phyloP scores from a whole-genome alignment of 2,113 vertebrate genomes.

The Psilopogon haemacephalus region DNA sequence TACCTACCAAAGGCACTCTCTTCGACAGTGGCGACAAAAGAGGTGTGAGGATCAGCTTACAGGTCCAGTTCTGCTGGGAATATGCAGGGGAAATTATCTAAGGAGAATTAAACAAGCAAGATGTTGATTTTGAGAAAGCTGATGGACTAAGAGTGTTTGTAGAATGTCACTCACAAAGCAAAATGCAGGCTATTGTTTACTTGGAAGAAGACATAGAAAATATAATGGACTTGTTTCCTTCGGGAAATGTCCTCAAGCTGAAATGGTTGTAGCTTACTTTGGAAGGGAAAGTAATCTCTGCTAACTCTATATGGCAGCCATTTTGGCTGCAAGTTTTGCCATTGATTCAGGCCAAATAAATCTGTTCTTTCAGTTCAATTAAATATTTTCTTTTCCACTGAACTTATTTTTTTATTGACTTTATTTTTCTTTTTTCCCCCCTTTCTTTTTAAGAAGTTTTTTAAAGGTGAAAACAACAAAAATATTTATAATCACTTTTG shows the following conservation, averaged over 20 bases:
- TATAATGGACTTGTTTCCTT: neutral
- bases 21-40: neutral
- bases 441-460: no score
- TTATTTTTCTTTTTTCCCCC: neutral
- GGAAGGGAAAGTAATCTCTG: neutral
- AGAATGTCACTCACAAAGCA: neutral
- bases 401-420: neutral
- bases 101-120: neutral
- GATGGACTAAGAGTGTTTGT: neutral
- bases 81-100: neutral
- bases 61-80: neutral
- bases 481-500: neutral
- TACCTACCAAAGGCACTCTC: neutral
- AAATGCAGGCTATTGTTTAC: neutral
- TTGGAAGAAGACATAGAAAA: neutral
- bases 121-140: neutral
- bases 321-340: neutral
- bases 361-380: neutral
- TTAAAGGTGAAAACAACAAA: neutral
- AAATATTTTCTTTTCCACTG: neutral
- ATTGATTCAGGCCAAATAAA: neutral
- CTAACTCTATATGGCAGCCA: neutral
- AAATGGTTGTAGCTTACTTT: neutral
- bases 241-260: neutral
- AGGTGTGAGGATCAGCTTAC: neutral